Conservation (phyloP, 2,888 invertebrate genomes). For the Troides aeacus region DNA sequence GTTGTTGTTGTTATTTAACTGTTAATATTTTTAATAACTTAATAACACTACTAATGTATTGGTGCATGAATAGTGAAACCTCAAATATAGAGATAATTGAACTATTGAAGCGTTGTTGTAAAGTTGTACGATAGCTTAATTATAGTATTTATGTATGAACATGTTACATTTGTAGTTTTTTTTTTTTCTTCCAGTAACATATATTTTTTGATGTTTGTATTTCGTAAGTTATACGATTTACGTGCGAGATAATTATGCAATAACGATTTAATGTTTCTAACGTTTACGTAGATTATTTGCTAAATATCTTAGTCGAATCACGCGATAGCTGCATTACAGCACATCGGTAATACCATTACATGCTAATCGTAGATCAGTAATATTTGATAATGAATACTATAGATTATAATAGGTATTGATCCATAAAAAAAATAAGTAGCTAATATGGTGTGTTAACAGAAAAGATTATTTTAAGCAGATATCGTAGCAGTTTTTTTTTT, state of each 20-base stretch:
- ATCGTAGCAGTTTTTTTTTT: too few relatives aligned
- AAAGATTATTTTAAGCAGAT: too few relatives aligned
- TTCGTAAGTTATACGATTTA: not conserved
- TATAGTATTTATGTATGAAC: not conserved
- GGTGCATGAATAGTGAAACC: slow-evolving; percentile 6
- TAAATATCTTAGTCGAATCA: not conserved
- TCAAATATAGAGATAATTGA: slow-evolving; percentile 5
- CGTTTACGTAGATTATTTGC: not conserved
- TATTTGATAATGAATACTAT: too few relatives aligned
- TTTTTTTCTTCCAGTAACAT: not conserved
- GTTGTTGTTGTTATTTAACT: not conserved
- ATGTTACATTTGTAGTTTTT: not conserved
- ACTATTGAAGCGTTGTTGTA: slow-evolving; percentile 7
- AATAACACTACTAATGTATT: slow-evolving; percentile 2
- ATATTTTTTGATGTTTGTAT: not conserved
- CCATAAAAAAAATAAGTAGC: too few relatives aligned
- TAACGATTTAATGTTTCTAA: too few relatives aligned
- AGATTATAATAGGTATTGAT: too few relatives aligned
- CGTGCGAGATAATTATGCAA: too few relatives aligned
- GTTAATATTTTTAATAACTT: slow-evolving; percentile 16
- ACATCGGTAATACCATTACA: too few relatives aligned
- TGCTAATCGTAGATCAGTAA: too few relatives aligned
- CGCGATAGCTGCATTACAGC: too few relatives aligned
- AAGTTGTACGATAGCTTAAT: not conserved
- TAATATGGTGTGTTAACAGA: too few relatives aligned